Evolutionary conservation across 2,113 vertebrate genomes (phyloP).

Genomic region (Entosphenus tridentatus): DNA sequence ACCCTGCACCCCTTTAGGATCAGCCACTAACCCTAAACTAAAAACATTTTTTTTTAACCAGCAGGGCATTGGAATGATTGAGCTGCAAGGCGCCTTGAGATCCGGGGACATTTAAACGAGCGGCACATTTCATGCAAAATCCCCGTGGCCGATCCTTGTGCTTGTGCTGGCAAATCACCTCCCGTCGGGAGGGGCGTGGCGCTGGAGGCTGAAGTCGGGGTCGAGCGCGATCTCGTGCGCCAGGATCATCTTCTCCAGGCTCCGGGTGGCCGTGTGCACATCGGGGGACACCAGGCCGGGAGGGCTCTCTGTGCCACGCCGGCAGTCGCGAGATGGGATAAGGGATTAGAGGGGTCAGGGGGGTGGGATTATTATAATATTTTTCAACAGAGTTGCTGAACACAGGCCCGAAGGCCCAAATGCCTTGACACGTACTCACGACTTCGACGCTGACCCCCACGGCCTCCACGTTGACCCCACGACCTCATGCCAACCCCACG

Average conservation of each 20-base stretch:
- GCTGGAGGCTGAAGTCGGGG: conserved; percentile 37
- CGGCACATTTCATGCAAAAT: not conserved
- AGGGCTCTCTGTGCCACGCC: conserved; percentile 35
- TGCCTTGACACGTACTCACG: no score
- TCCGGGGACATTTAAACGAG: not conserved
- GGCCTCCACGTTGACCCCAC: no score
- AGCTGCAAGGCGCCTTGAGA: not conserved
- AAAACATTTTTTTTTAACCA: not conserved
- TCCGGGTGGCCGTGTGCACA: conserved; percentile 16
- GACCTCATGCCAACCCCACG: no score
- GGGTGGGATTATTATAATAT: no score
- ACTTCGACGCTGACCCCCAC: no score
- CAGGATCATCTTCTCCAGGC: conserved; percentile 29
- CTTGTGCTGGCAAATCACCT: conserved; percentile 22
- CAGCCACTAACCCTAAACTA: not conserved
- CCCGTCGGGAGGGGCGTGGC: conserved; percentile 28
- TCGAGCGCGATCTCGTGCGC: conserved; percentile 45
- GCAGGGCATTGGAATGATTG: not conserved
- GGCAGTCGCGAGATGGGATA: no score
- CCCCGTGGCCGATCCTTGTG: not conserved
- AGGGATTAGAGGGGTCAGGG: no score
- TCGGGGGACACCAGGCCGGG: conserved; percentile 23
- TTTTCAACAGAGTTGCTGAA: no score
- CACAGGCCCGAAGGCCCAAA: no score
- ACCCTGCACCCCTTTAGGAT: no score